Base-by-base conservation (phyloP, 2,113 vertebrate genomes). In the Phylloscopus trochiloides region DNA sequence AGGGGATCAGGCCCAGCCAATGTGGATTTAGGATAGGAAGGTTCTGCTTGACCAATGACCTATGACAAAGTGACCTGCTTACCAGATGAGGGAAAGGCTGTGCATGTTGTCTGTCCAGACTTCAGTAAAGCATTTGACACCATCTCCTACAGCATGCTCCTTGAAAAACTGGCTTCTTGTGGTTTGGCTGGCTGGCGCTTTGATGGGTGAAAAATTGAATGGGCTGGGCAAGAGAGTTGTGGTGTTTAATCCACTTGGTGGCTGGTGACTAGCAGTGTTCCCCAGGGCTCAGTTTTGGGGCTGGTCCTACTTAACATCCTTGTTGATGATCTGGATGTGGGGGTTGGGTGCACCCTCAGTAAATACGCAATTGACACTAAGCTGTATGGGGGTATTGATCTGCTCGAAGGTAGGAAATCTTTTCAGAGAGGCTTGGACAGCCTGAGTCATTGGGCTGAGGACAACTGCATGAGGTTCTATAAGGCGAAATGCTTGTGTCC, bases 381-480 rank as follows among this genome's bases (percentile, higher is more conserved):
- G 7, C 16, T 48, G 15, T 40, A 8, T 40, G n/a, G n/a, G 7
- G 9, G 4, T 18, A 4, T 55, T 47, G 50, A 40, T 66, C 50
- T n/a, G 9, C 34, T 57, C 66, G 59, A 65, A 65, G 59, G 19
- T 57, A 19, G 24, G 50, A 57, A 55, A 16, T 8, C 12, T n/a
- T 47, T 65, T 19, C n/a, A 48, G 22, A 74, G 40, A 32, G 50
- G 16, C 16, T 40, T 40, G 59, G 15, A 20, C 24, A 57, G 29
- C 40, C 10, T 65, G 28, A 17, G 8, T 32, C 18, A 20, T 10
- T 48, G 12, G 24, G 8, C 8, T 34, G 42, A 65, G 8, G 16
- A 40, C 15, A 40, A 3, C 34, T 4, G 4, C 29, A 24, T 0
- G 1, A 55, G 9, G 9, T 40, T 55, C 59, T 65, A 4, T 10